Evolutionary conservation across 2,797 vertebrate genomes (phyloP), one percentile per base, ranked within the genome.

Genomic region (Sebastes oblongus): DNA sequence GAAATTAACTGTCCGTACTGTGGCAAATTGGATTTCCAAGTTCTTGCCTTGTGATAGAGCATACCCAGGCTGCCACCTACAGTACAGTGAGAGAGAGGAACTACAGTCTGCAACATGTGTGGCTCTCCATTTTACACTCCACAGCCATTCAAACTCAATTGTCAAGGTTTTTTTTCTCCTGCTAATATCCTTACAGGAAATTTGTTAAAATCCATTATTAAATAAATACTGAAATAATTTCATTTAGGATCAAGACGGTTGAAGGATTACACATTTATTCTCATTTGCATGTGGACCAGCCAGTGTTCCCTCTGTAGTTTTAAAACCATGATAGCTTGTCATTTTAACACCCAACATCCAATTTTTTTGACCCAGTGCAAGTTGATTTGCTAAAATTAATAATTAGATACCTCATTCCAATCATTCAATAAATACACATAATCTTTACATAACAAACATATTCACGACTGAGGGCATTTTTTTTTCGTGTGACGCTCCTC

Each of bases 11-110:
- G 94, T 93, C 93, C 93, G 92, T 80, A 91, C 90, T 92, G 92
- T 93, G 92, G 91, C 90, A 94, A 95, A 95, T 94, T 94, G 94
- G 94, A 95, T 91, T 92, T 91, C 80, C 78, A 85, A 93, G 92
- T 93, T 91, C 27, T 34, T 22, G 83, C 88, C 88, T 62, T 66
- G 88, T 83, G 89, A 93, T 92, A 90, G 32, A 78, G 86, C 93
- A 94, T 87, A 92, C 86, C 93, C 93, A 94, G 94, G 95, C 93
- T 96, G 95, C 95, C 95, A 95, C 95, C 96, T 95, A 95, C 93
- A 95, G 96, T 92, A 90, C 92, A 90, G 92, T 16, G 34, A 11
- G 88, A 77, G 83, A 87, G 75, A 76, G 72, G 82, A 91, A 59
- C 36, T 66, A n/a, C 67, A 58, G 64, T 13, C 69, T 87, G 85